These are phyloP conservation scores for Solea solea DNA, from an alignment of 2,113 vertebrate species.

Conservation along the genomic window DNA sequence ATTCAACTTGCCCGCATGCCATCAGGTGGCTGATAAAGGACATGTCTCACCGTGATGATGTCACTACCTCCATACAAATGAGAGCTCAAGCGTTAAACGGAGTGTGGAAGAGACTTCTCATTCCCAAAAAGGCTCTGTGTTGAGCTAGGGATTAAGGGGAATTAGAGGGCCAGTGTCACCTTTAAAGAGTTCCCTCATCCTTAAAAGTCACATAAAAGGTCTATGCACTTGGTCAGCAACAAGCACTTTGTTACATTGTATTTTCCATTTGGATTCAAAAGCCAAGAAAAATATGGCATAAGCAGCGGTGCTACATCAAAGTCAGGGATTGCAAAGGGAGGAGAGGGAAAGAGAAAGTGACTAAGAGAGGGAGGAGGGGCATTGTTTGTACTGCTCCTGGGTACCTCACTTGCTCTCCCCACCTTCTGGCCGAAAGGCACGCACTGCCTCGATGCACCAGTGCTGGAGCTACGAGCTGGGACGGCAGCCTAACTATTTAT, in stretches of 20 bases:
- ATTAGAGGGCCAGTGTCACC: conserved; percentile 80
- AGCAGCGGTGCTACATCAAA: conserved; percentile 86
- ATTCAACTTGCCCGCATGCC: conserved; percentile 66
- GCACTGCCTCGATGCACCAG: conserved; percentile 41
- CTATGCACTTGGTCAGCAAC: conserved; percentile 70
- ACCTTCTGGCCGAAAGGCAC: conserved; percentile 78
- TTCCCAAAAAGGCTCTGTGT: conserved; percentile 68
- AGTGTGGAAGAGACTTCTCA: conserved; percentile 61
- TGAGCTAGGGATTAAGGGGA: conserved; percentile 74
- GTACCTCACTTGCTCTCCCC: conserved; percentile 68
- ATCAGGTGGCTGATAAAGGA: conserved; percentile 73
- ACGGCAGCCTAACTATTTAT: conserved; percentile 58
- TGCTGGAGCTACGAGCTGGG: conserved; percentile 42
- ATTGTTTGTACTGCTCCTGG: conserved; percentile 79
- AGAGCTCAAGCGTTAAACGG: conserved; percentile 46
- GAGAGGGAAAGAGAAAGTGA: conserved; percentile 42
- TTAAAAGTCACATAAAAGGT: conserved; percentile 73
- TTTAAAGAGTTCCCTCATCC: conserved; percentile 78
- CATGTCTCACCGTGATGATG: conserved; percentile 67
- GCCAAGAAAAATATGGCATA: conserved; percentile 91
- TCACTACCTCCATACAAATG: conserved; percentile 65
- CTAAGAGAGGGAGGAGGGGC: conserved; percentile 43
- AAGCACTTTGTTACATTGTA: conserved; percentile 82
- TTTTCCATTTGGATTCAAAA: conserved; percentile 80
- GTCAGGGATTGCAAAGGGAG: conserved; percentile 53